Evolutionary conservation across 2,113 vertebrate species (phyloP).

Genomic region (Coregonus clupeaformis): DNA sequence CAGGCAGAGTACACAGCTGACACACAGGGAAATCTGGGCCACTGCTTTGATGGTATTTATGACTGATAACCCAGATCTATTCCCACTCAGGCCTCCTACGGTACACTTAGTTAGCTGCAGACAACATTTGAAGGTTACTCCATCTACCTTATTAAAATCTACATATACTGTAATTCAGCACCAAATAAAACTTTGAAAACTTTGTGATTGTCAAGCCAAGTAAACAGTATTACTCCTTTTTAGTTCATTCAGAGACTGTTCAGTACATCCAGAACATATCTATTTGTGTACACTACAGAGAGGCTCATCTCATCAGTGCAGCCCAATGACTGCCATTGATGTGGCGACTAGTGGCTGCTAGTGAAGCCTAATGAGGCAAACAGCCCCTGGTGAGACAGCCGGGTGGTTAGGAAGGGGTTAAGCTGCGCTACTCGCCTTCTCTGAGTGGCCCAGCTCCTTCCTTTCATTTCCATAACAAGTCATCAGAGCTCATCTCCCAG

Average conservation of each 20-base stretch:
- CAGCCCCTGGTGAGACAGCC: slow-evolving; percentile 37
- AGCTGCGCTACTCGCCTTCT: slow-evolving; percentile 38
- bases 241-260: not conserved
- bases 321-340: slow-evolving; percentile 30
- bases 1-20: slow-evolving; percentile 54
- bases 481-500: slow-evolving; percentile 60
- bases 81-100: slow-evolving; percentile 26
- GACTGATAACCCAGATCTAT: slow-evolving; percentile 45
- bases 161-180: slow-evolving; percentile 18
- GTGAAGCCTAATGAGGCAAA: slow-evolving; percentile 35
- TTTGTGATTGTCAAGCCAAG: slow-evolving; percentile 5
- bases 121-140: not conserved
- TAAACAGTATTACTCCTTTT: slow-evolving; percentile 20
- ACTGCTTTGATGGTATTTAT: slow-evolving; percentile 48
- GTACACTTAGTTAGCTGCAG: slow-evolving; percentile 23
- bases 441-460: slow-evolving; percentile 53
- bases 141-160: slow-evolving; percentile 24
- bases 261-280: slow-evolving; percentile 22
- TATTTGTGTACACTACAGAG: slow-evolving; percentile 24
- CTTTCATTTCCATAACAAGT: slow-evolving; percentile 75
- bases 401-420: slow-evolving; percentile 40
- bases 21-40: slow-evolving; percentile 40
- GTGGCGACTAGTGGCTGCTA: slow-evolving; percentile 23
- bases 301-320: slow-evolving; percentile 17
- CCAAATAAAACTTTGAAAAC: not conserved